Evolutionary conservation across 2,113 vertebrate genomes (phyloP), one percentile per base, ranked within the genome.

Genomic region (Thunnus thynnus): DNA sequence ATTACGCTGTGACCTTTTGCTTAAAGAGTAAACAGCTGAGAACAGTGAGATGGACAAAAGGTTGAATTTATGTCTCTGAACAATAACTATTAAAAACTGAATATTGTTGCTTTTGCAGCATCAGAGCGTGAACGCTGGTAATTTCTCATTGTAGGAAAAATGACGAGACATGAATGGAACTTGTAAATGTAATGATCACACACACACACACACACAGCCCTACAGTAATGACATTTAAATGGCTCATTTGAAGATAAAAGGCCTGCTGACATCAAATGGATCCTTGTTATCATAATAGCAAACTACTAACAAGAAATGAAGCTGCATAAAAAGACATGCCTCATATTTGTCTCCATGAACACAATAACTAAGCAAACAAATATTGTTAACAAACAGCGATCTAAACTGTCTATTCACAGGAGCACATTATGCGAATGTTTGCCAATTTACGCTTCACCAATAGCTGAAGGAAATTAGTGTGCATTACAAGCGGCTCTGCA

Each of bases 231-330:
- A 93, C 90, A 94, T 92, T 93, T 94, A 92, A 94, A 93, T 90
- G 87, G 84, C 85, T 94, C 91, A 92, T 94, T 93, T 94, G 89
- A 92, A 90, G 88, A 91, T 90, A 92, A 92, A 92, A 90, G 83
- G 72, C 82, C 70, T 74, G 79, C 86, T 86, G 88, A 92, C 89
- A 92, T 91, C 89, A 90, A 91, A 89, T 89, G 88, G 78, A 86
- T 90, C 88, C 86, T 90, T 74, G 76, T 91, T 90, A 90, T 90
- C 86, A 88, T 88, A 93, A 94, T 81, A 86, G 82, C 85, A 82
- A 89, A 87, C 90, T 89, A 90, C 85, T 90, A 86, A 91, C 71
- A 85, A 90, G 81, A 89, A 91, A 91, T 77, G 87, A 87, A 86
- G 80, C 83, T 18, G 80, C 82, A 67, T 84, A 70, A 92, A 92